Conservation (phyloP, 1,140 invertebrate species). For the Zaprionus africanus region DNA sequence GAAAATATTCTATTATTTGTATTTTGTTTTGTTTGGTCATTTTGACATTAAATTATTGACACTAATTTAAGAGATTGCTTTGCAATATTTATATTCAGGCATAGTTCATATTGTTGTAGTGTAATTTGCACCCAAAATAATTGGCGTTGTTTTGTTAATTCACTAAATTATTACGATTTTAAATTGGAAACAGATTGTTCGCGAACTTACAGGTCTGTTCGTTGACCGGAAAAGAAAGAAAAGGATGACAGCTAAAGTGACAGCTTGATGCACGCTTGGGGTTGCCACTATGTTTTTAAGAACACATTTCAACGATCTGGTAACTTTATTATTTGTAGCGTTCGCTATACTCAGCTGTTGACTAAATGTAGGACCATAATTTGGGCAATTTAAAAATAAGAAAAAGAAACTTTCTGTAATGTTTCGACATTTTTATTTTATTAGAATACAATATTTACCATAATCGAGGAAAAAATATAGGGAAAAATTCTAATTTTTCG, state of each 20-base stretch:
- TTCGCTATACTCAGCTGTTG: conserved; percentile 8
- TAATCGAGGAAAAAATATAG: neutral
- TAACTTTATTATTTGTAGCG: neutral
- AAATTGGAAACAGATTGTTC: conserved; percentile 37
- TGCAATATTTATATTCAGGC: conserved; percentile 20
- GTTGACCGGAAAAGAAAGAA: conserved; percentile 83
- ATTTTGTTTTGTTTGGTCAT: conserved; percentile 44
- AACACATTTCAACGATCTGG: neutral
- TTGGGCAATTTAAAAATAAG: too few species aligned
- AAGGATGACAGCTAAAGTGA: conserved; percentile 59
- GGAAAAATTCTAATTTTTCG: neutral
- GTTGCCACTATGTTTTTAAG: neutral
- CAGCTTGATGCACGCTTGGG: conserved; percentile 17
- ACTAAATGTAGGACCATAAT: neutral
- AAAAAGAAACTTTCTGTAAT: too few species aligned
- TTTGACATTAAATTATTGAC: conserved; percentile 5
- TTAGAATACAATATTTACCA: neutral
- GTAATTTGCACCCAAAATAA: conserved; percentile 15
- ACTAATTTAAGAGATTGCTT: neutral
- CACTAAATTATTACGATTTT: conserved; percentile 56
- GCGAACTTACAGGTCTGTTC: conserved; percentile 79
- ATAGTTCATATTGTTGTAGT: conserved; percentile 14
- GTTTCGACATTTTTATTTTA: neutral
- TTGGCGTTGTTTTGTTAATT: conserved; percentile 28
- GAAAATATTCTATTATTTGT: neutral